Percentiles rank a stretch among this genome's conserved stretches.
These are phyloP conservation scores for Eulemur macaco DNA, from an alignment of 2,113 vertebrate species.

Conservation along the genomic window DNA sequence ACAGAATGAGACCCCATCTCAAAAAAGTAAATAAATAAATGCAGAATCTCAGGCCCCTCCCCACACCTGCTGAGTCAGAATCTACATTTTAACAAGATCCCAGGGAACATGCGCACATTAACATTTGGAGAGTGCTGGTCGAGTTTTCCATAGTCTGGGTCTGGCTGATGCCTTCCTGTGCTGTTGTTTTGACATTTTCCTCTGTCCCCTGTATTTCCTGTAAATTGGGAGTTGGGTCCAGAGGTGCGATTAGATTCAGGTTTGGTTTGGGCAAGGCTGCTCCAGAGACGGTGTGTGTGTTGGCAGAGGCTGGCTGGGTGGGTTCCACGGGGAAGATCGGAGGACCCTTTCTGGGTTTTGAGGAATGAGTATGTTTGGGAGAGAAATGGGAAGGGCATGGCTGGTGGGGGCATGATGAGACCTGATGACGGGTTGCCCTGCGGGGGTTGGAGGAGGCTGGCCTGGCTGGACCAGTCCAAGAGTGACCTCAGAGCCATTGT, in stretches of 20 bases:
- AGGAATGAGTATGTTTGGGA: neutral
- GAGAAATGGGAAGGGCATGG: neutral
- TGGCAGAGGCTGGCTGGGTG: neutral
- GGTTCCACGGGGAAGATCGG: neutral
- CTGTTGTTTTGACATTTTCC: neutral
- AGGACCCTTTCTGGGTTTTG: neutral
- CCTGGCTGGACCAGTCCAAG: neutral
- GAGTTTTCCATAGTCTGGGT: neutral
- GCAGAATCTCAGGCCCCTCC: neutral
- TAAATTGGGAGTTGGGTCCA: neutral
- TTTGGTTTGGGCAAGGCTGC: neutral
- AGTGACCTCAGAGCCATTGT: neutral
- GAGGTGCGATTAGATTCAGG: neutral
- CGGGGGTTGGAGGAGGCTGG: neutral
- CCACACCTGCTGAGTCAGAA: neutral
- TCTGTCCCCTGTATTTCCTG: neutral
- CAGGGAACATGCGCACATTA: too few species aligned
- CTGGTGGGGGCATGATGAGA: neutral
- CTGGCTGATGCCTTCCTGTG: neutral
- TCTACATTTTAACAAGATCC: neutral
- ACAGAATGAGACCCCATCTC: neutral
- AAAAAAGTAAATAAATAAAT: neutral
- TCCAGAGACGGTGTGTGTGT: neutral
- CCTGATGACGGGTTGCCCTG: neutral
- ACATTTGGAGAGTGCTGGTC: neutral